Evolutionary conservation across 2,797 vertebrate species (phyloP).

Genomic region (Sarcoramphus papa): DNA sequence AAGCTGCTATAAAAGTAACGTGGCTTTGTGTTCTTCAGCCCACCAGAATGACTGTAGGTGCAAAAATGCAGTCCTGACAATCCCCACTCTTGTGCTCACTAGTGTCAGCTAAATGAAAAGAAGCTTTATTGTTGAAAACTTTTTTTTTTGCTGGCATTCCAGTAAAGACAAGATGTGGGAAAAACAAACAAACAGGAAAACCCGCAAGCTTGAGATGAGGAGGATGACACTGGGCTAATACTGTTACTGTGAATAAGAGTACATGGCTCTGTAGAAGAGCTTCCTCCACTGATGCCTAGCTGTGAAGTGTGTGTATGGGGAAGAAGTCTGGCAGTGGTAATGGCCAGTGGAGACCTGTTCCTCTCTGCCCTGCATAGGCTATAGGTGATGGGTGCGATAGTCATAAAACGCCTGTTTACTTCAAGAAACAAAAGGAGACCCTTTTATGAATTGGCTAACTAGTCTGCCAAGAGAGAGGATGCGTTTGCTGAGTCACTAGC

Average conservation of each 20-base stretch:
- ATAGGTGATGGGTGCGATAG: neutral
- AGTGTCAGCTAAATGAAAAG: neutral
- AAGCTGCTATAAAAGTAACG: neutral
- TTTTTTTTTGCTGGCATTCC: rapidly evolving
- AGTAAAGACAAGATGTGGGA: neutral
- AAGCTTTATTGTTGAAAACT: neutral
- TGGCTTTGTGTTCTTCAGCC: neutral
- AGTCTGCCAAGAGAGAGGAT: neutral
- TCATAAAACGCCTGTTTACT: neutral
- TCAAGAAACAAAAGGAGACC: neutral
- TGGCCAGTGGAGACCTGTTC: neutral
- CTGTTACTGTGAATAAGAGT: neutral
- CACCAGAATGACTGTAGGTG: neutral
- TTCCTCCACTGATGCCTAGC: neutral
- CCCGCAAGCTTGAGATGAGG: neutral
- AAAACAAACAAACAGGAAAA: neutral
- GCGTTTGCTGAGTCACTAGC: neutral
- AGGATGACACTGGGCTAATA: neutral
- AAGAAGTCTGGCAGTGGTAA: neutral
- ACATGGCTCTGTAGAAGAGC: neutral
- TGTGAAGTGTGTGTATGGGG: neutral
- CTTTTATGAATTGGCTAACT: neutral
- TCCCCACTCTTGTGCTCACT: neutral
- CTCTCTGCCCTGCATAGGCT: neutral
- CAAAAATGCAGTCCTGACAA: neutral